phyloP scores from a whole-genome alignment of 2,113 vertebrate genomes.

The Pterocles gutturalis region DNA sequence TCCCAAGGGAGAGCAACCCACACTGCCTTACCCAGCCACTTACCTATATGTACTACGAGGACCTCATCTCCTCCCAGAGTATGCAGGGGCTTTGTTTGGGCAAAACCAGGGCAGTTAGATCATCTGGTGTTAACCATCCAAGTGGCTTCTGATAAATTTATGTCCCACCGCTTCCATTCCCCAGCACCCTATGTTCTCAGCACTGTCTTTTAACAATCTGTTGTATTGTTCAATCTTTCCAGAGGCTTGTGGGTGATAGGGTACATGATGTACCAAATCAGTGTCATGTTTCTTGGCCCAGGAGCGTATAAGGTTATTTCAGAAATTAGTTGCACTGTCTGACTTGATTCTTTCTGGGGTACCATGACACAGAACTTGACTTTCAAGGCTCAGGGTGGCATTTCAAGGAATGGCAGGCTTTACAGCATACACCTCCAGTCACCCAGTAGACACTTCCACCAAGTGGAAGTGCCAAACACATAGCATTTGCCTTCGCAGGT shows the following conservation, averaged over 20 bases:
- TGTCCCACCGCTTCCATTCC: background rate
- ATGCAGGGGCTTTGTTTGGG: background rate
- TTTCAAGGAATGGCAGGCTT: background rate
- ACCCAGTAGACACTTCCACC: background rate
- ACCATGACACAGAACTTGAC: background rate
- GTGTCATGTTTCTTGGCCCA: background rate
- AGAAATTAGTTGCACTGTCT: background rate
- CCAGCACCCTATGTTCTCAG: fast-evolving
- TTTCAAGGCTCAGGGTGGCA: background rate
- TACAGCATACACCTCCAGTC: background rate
- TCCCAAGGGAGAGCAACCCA: background rate
- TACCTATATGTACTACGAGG: background rate
- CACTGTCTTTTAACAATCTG: background rate
- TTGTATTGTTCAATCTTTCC: background rate
- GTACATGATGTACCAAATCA: background rate
- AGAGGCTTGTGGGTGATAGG: background rate
- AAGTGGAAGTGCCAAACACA: background rate
- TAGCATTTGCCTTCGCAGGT: background rate
- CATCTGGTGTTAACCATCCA: background rate
- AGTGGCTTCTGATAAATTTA: background rate
- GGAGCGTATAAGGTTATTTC: background rate
- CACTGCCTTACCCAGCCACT: background rate
- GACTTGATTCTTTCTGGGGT: background rate
- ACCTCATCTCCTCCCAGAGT: background rate
- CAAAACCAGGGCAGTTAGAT: background rate